A percentile compares a stretch with the other conserved stretches of the same genome.
Evolutionary conservation across 2,797 vertebrate genomes (phyloP).

Genomic region (Dicrostonyx torquatus): DNA sequence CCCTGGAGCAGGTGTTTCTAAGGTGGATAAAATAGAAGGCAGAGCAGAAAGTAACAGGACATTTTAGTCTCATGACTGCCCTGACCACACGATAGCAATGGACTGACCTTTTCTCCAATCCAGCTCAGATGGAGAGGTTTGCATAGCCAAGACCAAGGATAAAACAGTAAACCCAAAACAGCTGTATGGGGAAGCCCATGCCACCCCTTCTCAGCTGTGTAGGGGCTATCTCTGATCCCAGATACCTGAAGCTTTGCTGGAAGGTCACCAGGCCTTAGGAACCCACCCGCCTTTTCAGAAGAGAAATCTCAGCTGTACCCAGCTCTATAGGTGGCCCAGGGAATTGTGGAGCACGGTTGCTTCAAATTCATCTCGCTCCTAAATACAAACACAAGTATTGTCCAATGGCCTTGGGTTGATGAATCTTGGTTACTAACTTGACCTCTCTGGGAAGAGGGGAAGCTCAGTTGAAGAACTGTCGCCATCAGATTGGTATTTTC

Average conservation of each 20-base stretch:
- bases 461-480: neutral
- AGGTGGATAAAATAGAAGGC: neutral
- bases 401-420: neutral
- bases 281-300: fast-evolving
- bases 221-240: fast-evolving
- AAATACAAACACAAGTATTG: neutral
- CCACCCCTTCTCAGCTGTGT: fast-evolving
- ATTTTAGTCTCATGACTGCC: neutral
- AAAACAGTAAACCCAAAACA: neutral
- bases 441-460: too few species aligned
- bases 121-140: neutral
- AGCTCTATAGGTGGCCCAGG: too few species aligned
- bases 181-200: fast-evolving
- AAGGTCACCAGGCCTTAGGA: fast-evolving
- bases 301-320: fast-evolving
- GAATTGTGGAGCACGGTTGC: neutral
- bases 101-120: too few species aligned
- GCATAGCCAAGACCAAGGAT: neutral
- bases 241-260: fast-evolving
- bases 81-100: fast-evolving
- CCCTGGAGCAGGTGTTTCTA: neutral
- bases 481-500: neutral
- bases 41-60: neutral
- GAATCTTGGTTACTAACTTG: neutral
- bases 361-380: neutral